Percentiles rank a stretch among this genome's conserved stretches.
These are phyloP conservation scores for Andrena haemorrhoa DNA, from an alignment of 2,888 invertebrate genomes.

Conservation along the genomic window DNA sequence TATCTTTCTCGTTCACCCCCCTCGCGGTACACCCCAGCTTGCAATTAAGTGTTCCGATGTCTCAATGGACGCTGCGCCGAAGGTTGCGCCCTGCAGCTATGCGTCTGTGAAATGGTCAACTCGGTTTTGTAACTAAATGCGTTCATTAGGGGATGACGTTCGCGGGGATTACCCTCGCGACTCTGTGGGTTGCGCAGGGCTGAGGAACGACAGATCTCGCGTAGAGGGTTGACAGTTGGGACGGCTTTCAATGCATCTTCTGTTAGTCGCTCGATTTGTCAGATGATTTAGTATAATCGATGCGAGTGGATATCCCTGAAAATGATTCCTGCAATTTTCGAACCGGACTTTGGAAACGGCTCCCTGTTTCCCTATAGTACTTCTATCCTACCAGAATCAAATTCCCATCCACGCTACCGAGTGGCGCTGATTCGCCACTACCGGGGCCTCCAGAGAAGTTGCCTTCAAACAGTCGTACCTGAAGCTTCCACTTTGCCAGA, in stretches of 20 bases:
- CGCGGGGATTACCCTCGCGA: neutral
- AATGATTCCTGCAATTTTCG: no score
- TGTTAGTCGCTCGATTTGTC: slow-evolving; percentile 3
- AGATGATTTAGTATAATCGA: no score
- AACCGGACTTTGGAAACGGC: no score
- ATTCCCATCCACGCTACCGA: no score
- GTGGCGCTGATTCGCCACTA: no score
- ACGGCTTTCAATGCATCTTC: neutral
- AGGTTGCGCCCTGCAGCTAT: slow-evolving; percentile 36
- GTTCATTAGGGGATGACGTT: slow-evolving; percentile 52
- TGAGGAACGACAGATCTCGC: neutral
- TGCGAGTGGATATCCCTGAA: no score
- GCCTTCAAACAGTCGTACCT: no score
- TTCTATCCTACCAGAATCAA: no score
- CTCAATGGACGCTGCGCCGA: slow-evolving; percentile 64
- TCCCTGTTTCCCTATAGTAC: no score
- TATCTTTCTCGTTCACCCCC: slow-evolving; percentile 24
- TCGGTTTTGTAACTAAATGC: slow-evolving; percentile 41
- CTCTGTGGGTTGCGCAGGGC: slow-evolving; percentile 8
- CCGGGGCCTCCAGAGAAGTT: no score
- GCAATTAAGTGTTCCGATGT: slow-evolving; percentile 73
- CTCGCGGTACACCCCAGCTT: slow-evolving; percentile 39
- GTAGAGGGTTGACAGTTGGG: neutral
- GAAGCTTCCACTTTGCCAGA: no score
- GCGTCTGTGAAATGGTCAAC: slow-evolving; percentile 43